Conservation (phyloP, 1,140 invertebrate species). For the Trichonephila clavata region DNA sequence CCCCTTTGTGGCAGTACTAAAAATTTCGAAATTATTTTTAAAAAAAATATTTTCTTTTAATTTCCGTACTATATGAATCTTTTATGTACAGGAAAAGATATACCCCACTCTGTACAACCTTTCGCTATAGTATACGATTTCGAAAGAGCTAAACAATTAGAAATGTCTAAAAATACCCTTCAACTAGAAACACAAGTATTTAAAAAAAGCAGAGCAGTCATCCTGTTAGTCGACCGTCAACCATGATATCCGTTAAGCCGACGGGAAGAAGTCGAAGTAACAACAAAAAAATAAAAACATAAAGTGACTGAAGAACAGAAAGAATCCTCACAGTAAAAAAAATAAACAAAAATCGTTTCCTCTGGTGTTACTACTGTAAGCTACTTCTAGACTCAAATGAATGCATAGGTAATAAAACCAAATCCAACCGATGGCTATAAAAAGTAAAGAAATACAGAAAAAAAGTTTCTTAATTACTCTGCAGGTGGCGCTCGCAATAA, state of each 20-base stretch:
- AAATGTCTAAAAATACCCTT: neutral
- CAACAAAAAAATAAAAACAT: neutral
- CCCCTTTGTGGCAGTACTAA: too few relatives aligned
- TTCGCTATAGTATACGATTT: too few relatives aligned
- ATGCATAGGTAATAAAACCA: neutral
- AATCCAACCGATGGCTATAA: neutral
- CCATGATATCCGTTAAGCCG: constrained; percentile 14
- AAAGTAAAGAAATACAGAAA: neutral
- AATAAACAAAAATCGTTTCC: neutral
- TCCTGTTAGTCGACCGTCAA: constrained; percentile 9
- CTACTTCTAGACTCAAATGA: neutral
- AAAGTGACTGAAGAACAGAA: neutral
- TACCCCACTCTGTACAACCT: too few relatives aligned
- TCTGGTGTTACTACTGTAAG: neutral
- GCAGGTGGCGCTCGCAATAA: neutral
- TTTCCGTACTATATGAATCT: too few relatives aligned
- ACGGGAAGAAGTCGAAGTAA: neutral
- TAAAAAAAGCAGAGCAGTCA: neutral
- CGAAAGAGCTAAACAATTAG: neutral
- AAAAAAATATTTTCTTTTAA: too few relatives aligned
- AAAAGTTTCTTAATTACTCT: neutral
- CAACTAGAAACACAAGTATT: neutral
- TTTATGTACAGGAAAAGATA: too few relatives aligned
- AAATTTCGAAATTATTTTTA: too few relatives aligned
- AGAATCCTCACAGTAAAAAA: neutral